Percentiles rank a stretch among this genome's conserved stretches.
phyloP scores from a whole-genome alignment of 1,140 invertebrate genomes.

The Drosophila gunungcola region DNA sequence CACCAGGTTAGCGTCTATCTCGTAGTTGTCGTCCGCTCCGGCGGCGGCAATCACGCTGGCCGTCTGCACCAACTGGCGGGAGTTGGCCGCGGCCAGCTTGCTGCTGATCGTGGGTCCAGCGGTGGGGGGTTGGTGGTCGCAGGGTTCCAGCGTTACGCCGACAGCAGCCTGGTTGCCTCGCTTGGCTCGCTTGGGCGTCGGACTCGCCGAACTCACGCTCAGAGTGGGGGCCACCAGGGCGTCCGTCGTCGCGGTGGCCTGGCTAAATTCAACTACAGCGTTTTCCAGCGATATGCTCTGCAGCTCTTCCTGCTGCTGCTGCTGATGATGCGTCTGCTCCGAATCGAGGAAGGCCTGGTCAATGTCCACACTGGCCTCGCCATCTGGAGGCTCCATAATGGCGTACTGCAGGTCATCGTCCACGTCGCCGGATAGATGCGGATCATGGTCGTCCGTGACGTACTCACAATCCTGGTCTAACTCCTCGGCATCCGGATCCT shows the following conservation, averaged over 20 bases:
- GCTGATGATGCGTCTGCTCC: constrained; percentile 37
- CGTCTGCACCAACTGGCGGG: constrained; percentile 72
- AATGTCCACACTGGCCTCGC: constrained; percentile 66
- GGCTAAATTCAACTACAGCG: constrained; percentile 68
- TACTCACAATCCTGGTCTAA: constrained; percentile 71
- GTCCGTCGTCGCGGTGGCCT: constrained; percentile 41
- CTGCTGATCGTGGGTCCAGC: constrained; percentile 57
- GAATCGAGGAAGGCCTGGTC: constrained; percentile 69
- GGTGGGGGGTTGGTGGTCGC: constrained; percentile 55
- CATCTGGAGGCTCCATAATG: constrained; percentile 70
- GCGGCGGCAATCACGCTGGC: constrained; percentile 79
- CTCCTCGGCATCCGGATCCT: constrained; percentile 63
- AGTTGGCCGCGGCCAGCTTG: constrained; percentile 70
- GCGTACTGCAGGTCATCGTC: constrained; percentile 77
- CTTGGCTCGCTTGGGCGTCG: constrained; percentile 62
- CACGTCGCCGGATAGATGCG: constrained; percentile 55
- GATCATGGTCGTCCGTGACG: constrained; percentile 68
- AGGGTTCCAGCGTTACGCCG: constrained; percentile 51
- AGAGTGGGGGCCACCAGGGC: constrained; percentile 39
- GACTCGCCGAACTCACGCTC: constrained; percentile 51
- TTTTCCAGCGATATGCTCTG: constrained; percentile 67
- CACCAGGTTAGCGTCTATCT: constrained; percentile 77
- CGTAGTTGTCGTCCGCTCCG: constrained; percentile 71
- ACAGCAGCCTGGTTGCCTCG: constrained; percentile 23
- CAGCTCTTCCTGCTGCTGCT: constrained; percentile 54